Evolutionary conservation across 2,888 invertebrate genomes (phyloP), one percentile per base, ranked within the genome.

Genomic region (Rhopalosiphum nymphaeae): DNA sequence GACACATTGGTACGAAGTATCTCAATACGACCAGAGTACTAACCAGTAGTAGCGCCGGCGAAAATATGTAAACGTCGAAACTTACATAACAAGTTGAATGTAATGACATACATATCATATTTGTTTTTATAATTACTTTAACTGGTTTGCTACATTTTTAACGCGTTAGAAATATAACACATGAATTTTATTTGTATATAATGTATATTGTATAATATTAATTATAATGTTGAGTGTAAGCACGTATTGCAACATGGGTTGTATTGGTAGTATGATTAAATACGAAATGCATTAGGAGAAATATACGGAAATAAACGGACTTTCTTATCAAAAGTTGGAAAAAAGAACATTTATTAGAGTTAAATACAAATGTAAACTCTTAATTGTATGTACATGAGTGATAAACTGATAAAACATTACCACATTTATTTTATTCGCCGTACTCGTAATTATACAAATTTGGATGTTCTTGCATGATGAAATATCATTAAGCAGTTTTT

Each of bases 101-200:
- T 57, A 57, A 56, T 89, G 89, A 89, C 44, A 57, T 29, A 89
- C 89, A 57, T 42, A 42, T 44, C 16, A 44, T 89, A 57, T 89
- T 89, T 89, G 42, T 89, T 89, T 89, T 89, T 42, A 57, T 89
- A 57, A 89, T 57, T 44, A 44, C 49, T 87, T 25, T n/a, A 13
- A 36, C 56, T 57, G 57, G 56, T 44, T 89, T n/a, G 9, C 13
- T 16, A 67, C n/a, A n/a, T n/a, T 9, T n/a, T n/a, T 29, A 9
- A 67, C 67, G 16, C 7, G 67, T 67, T n/a, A 67, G n/a, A 67
- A 67, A 67, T 67, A n/a, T n/a, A 67, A 67, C n/a, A 29, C 4
- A 67, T 3, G 0, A n/a, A n/a, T 13, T 13, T 11, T 67, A 67
- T 67, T n/a, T 61, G 29, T 67, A 13, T 67, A 67, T 67, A n/a